phyloP scores from a whole-genome alignment of 2,113 vertebrate genomes.

The Macrotus californicus region DNA sequence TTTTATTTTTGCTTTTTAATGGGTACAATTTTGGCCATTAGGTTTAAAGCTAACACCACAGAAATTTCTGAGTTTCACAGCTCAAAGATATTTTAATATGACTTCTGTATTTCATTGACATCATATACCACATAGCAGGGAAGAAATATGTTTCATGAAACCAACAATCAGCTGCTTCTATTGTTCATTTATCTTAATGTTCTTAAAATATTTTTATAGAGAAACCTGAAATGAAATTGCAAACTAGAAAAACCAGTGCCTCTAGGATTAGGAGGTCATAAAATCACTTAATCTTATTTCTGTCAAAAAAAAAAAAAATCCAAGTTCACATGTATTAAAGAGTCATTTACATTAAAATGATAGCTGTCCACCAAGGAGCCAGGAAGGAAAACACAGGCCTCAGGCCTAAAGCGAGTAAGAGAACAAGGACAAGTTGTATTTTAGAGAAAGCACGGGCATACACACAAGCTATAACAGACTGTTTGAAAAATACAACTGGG shows the following conservation, averaged over 20 bases:
- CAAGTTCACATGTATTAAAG: not conserved
- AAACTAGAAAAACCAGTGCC: not conserved
- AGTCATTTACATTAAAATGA: slow-evolving; percentile 23
- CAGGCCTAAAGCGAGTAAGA: not conserved
- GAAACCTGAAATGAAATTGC: not conserved
- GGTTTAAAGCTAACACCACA: not conserved
- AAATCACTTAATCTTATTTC: slow-evolving; percentile 25
- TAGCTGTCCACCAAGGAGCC: not conserved
- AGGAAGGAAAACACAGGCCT: not conserved
- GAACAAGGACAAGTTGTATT: not conserved
- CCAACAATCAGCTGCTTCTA: not conserved
- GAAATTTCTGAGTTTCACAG: not conserved
- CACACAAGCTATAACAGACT: not conserved
- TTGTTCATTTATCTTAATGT: not conserved
- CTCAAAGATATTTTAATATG: not conserved
- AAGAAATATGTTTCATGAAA: not conserved
- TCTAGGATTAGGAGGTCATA: slow-evolving; percentile 4
- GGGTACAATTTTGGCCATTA: not conserved
- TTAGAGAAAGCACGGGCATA: not conserved
- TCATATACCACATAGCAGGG: not conserved
- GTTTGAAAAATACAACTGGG: slow-evolving; percentile 4
- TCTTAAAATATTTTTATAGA: slow-evolving; percentile 1
- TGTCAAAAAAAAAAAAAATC: not conserved
- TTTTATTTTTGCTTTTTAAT: slow-evolving; percentile 34
- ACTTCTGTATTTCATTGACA: not conserved